Evolutionary conservation across 2,797 vertebrate genomes (phyloP).

Genomic region (Coregonus suidteri): DNA sequence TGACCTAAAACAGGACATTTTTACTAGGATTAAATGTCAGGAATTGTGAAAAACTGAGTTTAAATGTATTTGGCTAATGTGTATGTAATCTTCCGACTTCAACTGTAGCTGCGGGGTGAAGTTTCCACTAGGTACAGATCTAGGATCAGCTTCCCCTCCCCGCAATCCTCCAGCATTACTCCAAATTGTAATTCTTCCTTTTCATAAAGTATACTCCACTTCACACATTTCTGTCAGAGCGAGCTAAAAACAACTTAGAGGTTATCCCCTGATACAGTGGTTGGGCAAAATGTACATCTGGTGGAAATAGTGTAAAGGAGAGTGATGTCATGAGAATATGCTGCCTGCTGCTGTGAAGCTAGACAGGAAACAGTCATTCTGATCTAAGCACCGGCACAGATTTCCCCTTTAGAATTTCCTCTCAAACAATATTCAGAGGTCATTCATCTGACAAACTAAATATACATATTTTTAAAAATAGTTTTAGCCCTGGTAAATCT

Average conservation of each 20-base stretch:
- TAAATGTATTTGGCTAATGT: too few relatives aligned
- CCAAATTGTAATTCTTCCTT: too few relatives aligned
- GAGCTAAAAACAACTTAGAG: not conserved
- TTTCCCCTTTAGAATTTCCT: too few relatives aligned
- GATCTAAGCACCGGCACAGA: too few relatives aligned
- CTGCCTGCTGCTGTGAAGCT: not conserved
- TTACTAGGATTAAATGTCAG: too few relatives aligned
- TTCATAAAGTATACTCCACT: not conserved
- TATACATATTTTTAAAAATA: not conserved
- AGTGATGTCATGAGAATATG: conserved; percentile 13
- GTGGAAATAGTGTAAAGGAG: not conserved
- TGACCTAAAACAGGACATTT: too few relatives aligned
- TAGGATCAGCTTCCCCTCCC: not conserved
- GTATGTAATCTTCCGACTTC: too few relatives aligned
- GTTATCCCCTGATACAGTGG: not conserved
- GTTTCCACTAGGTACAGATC: not conserved
- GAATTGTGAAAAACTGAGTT: too few relatives aligned
- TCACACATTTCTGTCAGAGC: not conserved
- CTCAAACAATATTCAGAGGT: too few relatives aligned
- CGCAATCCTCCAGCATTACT: not conserved
- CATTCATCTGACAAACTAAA: too few relatives aligned
- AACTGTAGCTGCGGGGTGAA: not conserved
- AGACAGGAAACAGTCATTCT: not conserved
- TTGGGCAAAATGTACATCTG: not conserved
- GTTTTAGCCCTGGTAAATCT: not conserved